Base-by-base conservation (phyloP, 2,113 vertebrate species). In the Prunella fulvescens region DNA sequence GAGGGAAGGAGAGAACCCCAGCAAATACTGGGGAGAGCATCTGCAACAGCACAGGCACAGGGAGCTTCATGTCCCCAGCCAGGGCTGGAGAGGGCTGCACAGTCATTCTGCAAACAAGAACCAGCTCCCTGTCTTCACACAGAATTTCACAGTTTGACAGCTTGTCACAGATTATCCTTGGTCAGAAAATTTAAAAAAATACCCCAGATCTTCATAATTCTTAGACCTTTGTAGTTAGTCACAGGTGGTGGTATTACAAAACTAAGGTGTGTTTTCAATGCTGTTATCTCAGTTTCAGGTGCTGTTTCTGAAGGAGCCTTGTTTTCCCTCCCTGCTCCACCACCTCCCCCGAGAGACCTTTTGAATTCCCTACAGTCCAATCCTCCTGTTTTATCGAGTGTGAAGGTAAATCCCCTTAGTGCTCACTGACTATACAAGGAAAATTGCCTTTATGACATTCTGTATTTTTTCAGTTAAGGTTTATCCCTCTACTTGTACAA, bases 321-420 rank as follows among this genome's bases (percentile, higher is more conserved):
- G 35, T 87, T 28, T 33, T 93, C 86, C 9, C 85, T 86, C 29
- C 92, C 93, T n/a, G 35, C 37, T 11, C 84, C 71, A 28, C 95
- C 81, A 26, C 86, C 95, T 85, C 94, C 91, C 35, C 94, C 97
- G 9, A 93, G 91, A 71, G 93, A 97, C 20, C 91, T 94, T 25
- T 54, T 96, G 93, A 85, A 71, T 42, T 97, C 97, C 40, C 79
- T 98, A 24, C 91, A 94, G 80, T 96, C 94, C 26, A 64, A 71
- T 70, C 85, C 48, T 62, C 85, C 96, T 6, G 28, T 83, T 57
- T 86, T 92, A 29, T 88, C 92, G 1, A 95, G 97, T 37, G 88
- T 96, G 47, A 97, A 98, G 98, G 98, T 98, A 97, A 97, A 92
- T 81, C 12, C 56, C 17, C 33, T 47, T 20, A 29, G 19, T 48